These are phyloP conservation scores for Chouioia cunea DNA, from an alignment of 2,888 invertebrate genomes.

Conservation along the genomic window DNA sequence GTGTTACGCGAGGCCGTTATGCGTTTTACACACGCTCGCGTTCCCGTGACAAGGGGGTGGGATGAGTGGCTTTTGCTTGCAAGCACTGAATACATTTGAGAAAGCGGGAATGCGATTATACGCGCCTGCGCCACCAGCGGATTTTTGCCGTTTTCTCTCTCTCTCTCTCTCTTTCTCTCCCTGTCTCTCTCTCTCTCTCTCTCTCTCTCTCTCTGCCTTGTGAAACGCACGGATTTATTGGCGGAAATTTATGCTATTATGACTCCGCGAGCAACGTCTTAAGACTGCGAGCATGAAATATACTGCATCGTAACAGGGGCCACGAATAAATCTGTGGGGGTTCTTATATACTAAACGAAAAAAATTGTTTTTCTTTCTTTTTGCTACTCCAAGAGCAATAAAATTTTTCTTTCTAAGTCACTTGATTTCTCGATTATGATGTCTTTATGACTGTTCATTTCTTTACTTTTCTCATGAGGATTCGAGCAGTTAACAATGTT, in stretches of 20 bases:
- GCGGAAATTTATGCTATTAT: slow-evolving; percentile 61
- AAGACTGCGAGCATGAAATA: slow-evolving; percentile 29
- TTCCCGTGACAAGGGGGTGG: neutral
- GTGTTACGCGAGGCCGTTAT: slow-evolving; percentile 40
- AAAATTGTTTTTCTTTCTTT: slow-evolving; percentile 25
- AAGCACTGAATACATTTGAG: slow-evolving; percentile 61
- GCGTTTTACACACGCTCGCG: slow-evolving; percentile 43
- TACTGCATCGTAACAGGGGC: slow-evolving; percentile 30
- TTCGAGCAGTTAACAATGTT: too few relatives aligned
- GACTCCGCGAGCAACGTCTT: slow-evolving; percentile 33
- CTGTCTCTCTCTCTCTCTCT: too few relatives aligned
- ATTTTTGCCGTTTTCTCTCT: too few relatives aligned
- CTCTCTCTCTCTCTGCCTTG: too few relatives aligned
- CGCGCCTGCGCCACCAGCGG: slow-evolving; percentile 10
- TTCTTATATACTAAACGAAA: slow-evolving; percentile 15
- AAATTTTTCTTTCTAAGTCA: slow-evolving; percentile 6
- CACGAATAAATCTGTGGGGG: slow-evolving; percentile 32
- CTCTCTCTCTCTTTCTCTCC: too few relatives aligned
- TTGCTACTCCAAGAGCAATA: neutral
- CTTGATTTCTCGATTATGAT: neutral
- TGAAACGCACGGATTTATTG: slow-evolving; percentile 59
- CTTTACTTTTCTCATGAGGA: too few relatives aligned
- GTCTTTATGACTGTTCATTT: too few relatives aligned
- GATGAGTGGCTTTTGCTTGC: slow-evolving; percentile 3
- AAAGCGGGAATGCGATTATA: slow-evolving; percentile 64